These are phyloP conservation scores for mouse (Mus musculus) DNA, from an alignment of 2,113 vertebrate genomes.

Conservation along the genomic window GRCm39 chr3:73881501-73882000, in stretches of 20 bases:
- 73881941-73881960: no score
- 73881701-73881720: slow-evolving; percentile 60
- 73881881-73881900: not conserved
- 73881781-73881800: slow-evolving; percentile 49
- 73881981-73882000: slow-evolving; percentile 87
- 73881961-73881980: no score
- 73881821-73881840: not conserved
- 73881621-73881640: slow-evolving; percentile 51
- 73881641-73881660: slow-evolving; percentile 42
- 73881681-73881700: slow-evolving; percentile 48
- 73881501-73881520: slow-evolving; percentile 9
- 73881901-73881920: not conserved
- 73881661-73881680: slow-evolving; percentile 60
- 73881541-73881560: slow-evolving; percentile 49
- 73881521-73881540: slow-evolving; percentile 12
- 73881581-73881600: slow-evolving; percentile 69
- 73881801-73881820: not conserved
- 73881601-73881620: slow-evolving; percentile 71
- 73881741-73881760: slow-evolving; percentile 63
- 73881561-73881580: slow-evolving; percentile 24
- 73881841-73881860: not conserved
- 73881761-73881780: slow-evolving; percentile 67
- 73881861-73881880: not conserved
- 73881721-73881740: slow-evolving; percentile 58
- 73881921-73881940: no score